Base-by-base conservation (phyloP, 2,888 invertebrate genomes). In the Lamellibrachia satsuma region DNA sequence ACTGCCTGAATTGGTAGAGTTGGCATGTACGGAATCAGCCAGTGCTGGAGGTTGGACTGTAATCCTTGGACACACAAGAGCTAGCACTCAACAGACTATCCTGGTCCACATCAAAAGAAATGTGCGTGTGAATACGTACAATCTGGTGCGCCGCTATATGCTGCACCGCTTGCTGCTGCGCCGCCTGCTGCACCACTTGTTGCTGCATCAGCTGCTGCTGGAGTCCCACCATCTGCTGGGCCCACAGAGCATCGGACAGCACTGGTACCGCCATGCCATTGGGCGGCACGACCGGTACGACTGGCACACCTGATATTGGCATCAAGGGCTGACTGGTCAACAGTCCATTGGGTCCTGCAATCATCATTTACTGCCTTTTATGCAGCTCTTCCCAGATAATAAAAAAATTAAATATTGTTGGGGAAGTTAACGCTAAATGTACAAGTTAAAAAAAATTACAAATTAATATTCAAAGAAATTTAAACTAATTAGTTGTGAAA, bases 151-250 rank as follows among this genome's bases (percentile, higher is more conserved):
- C 75, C 92, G 94, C 94, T 92, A 94, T 93, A 92, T 95, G 95
- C 91, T 95, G 94, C 3, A 94, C 94, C 22, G 94, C 91, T 90
- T 94, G 91, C 93, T 94, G 94, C 92, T 95, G 95, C 8, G 94
- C 92, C 52, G 95, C 93, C 57, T 93, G 92, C 55, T 93, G 92
- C 92, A 92, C 93, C 9, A 91, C 91, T 91, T 92, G 92, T 52
- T 92, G 92, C 60, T 92, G 39, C 27, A 51, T 22, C 15, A 52
- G 90, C 51, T 92, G 93, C 52, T 91, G 75, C 75, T 75, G 75
- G 15, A 52, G 91, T 15, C 52, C 91, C 1, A 52, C 91, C 52
- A 52, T 52, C 39, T 91, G 91, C 91, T 91, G 91, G 0, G 51
- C 52, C 52, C 91, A 52, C 91, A 91, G 39, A 22, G 91, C 11